These are phyloP conservation scores for Gallinago undulata DNA, from an alignment of 2,113 vertebrate genomes.

Conservation along the genomic window DNA sequence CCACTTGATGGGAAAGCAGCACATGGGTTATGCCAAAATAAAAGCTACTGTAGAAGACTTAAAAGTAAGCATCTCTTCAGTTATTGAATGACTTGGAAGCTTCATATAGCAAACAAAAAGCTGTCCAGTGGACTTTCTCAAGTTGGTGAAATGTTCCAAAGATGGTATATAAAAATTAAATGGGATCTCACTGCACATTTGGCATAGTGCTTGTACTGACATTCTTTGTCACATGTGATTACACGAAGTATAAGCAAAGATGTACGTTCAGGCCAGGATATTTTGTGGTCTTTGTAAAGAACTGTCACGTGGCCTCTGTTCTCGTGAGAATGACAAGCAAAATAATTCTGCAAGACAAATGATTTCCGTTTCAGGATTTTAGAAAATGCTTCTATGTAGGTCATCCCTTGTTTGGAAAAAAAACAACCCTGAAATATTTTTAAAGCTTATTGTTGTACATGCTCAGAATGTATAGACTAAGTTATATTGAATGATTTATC, in stretches of 20 bases:
- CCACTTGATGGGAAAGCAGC: constrained; percentile 99
- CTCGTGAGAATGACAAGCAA: not conserved
- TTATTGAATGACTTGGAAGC: not conserved
- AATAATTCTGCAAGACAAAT: not conserved
- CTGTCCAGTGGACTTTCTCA: not conserved
- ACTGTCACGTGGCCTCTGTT: not conserved
- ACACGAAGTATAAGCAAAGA: not conserved
- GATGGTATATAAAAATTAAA: not conserved
- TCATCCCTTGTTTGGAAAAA: not conserved
- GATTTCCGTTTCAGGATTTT: not conserved
- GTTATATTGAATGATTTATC: not conserved
- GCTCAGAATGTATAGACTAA: not conserved
- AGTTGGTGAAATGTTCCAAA: not conserved
- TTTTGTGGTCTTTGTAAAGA: not conserved
- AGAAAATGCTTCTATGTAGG: not conserved
- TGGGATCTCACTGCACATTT: not conserved
- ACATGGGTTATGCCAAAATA: constrained; percentile 99
- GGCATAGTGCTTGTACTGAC: not conserved
- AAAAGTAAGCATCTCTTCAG: constrained; percentile 81
- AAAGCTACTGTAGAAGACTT: constrained; percentile 98
- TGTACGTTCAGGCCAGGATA: not conserved
- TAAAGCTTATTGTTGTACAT: not conserved
- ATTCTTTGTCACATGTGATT: not conserved
- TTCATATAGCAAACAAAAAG: not conserved
- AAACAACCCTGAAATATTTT: not conserved